Base-by-base conservation (phyloP, 2,113 vertebrate genomes). In the Sitta europaea region DNA sequence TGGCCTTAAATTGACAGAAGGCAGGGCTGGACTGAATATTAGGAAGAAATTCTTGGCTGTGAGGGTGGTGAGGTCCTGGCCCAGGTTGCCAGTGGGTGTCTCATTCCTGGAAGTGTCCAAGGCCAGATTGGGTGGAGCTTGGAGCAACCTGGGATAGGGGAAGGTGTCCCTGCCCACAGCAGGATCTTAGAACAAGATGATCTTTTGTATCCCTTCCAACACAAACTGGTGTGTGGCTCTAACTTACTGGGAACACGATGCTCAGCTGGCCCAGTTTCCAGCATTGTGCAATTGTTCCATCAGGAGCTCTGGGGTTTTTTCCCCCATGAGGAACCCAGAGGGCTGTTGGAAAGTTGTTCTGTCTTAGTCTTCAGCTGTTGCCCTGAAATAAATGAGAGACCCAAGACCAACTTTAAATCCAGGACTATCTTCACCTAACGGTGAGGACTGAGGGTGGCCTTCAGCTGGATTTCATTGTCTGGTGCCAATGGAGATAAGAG, bases 201-300 rank as follows among this genome's bases (percentile, higher is more conserved):
- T 4, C 12, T 74, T 58, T 51, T 14, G 29, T 8, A 38, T 33
- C 23, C 23, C 8, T 51, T 66, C 33, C 51, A 43, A 5, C 19
- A 45, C 33, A n/a, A 73, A 38, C 5, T 10, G 1, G 4, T 72
- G 6, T 27, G 10, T 57, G 31, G 5, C 27, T 28, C 12, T 25
- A 21, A 6, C 35, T 73, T 27, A 9, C 4, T 18, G 55, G 25
- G 22, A 51, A 22, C 14, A 6, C 0, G 0, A 7, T 3, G 4
- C 29, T 65, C 23, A 65, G 5, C n/a, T 40, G 45, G 29, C 20
- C 51, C 15, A 7, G 11, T 43, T 85, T 51, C 74, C 42, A 59
- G 2, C 18, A 51, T 3, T 7, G 8, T 53, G 12, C 3, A 35
- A 8, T 14, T 51, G 2, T 48, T 33, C 10, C 55, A 36, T 28